A percentile compares a stretch with the other conserved stretches of the same genome.
Conservation (phyloP, 1,140 invertebrate genomes). For the Battus philenor region DNA sequence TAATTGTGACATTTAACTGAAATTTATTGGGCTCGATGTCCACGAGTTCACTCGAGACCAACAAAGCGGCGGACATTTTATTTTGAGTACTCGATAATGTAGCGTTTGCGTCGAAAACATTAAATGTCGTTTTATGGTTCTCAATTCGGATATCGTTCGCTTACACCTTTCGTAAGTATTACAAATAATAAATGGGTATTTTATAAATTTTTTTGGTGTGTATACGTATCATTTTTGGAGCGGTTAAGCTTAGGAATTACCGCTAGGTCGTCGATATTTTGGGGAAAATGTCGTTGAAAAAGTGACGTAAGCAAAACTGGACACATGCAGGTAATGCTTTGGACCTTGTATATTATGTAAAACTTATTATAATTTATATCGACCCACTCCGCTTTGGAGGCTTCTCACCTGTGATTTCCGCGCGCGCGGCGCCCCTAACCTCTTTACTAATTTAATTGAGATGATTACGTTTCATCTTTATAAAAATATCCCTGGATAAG, state of each 20-base stretch:
- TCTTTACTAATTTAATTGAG: conserved; percentile 71
- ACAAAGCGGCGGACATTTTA: conserved; percentile 77
- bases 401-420: conserved; percentile 64
- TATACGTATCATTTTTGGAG: conserved; percentile 39
- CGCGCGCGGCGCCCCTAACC: conserved; percentile 73
- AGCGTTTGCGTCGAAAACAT: conserved; percentile 75
- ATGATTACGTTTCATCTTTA: conserved; percentile 39
- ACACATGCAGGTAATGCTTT: conserved; percentile 36
- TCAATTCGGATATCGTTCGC: conserved; percentile 69
- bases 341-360: conserved; percentile 44
- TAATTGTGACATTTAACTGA: conserved; percentile 54
- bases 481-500: conserved; percentile 27
- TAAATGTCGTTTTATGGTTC: conserved; percentile 73
- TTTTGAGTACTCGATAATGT: conserved; percentile 77
- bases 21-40: conserved; percentile 71
- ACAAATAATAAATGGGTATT: conserved; percentile 36
- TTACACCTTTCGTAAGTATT: conserved; percentile 75
- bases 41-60: conserved; percentile 75
- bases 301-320: conserved; percentile 63
- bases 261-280: conserved; percentile 67
- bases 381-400: conserved; percentile 63
- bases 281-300: conserved; percentile 60
- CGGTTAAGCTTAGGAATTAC: conserved; percentile 59
- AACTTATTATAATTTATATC: conserved; percentile 53
- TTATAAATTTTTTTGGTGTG: conserved; percentile 39